Evolutionary conservation across 2,797 vertebrate genomes (phyloP).

Genomic region (Myotis myotis): DNA sequence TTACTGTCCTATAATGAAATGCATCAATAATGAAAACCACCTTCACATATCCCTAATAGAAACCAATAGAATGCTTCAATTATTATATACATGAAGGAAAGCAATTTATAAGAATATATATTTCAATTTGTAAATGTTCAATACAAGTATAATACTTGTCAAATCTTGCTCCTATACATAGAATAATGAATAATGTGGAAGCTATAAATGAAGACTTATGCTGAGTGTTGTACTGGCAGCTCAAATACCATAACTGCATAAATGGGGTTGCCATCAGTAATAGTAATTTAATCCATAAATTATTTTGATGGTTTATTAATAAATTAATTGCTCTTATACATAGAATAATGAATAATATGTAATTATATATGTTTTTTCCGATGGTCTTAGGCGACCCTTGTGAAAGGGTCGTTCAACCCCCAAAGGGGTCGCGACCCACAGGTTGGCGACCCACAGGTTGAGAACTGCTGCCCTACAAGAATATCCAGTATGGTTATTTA

Average conservation of each 20-base stretch:
- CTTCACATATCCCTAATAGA: background rate
- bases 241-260: background rate
- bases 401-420: too few species aligned
- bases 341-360: too few species aligned
- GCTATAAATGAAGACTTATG: background rate
- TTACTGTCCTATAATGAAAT: background rate
- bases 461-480: background rate
- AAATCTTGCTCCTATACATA: background rate
- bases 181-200: slow-evolving; percentile 10
- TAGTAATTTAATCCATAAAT: background rate
- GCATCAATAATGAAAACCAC: background rate
- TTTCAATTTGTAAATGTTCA: background rate
- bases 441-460: too few species aligned
- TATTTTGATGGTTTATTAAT: too few species aligned
- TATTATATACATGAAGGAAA: background rate
- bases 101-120: background rate
- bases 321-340: too few species aligned
- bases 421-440: too few species aligned
- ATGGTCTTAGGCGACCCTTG: too few species aligned
- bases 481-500: background rate
- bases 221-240: background rate
- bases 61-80: background rate
- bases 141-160: background rate
- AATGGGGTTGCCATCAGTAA: background rate
- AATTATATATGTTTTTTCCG: too few species aligned